A percentile compares a stretch with the other conserved stretches of the same genome.
Conservation (phyloP, 2,888 invertebrate species). For the Lasioglossum vierecki region DNA sequence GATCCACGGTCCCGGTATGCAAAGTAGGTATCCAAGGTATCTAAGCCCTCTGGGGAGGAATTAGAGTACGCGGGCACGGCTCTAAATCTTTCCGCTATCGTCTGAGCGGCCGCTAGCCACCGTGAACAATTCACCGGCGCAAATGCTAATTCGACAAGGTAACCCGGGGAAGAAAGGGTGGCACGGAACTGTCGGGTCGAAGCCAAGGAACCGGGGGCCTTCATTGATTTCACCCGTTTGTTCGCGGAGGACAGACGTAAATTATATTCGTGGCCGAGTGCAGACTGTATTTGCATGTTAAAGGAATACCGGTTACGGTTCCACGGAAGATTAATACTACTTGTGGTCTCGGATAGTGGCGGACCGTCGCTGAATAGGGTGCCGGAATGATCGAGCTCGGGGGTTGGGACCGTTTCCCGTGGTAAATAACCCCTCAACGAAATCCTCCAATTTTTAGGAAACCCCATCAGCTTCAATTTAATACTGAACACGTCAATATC, state of each 20-base stretch:
- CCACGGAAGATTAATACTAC: slow-evolving; percentile 48
- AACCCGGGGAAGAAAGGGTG: slow-evolving; percentile 36
- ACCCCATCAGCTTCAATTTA: not conserved
- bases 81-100: slow-evolving; percentile 52
- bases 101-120: slow-evolving; percentile 12
- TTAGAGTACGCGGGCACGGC: slow-evolving; percentile 7
- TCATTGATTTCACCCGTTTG: slow-evolving; percentile 65
- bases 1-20: not conserved
- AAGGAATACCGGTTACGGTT: slow-evolving; percentile 36
- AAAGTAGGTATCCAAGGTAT: slow-evolving; percentile 1
- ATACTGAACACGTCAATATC: too few relatives aligned
- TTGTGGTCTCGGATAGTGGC: slow-evolving; percentile 17
- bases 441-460: not conserved
- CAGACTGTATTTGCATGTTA: slow-evolving; percentile 59
- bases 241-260: slow-evolving; percentile 62
- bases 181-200: slow-evolving; percentile 28
- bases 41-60: not conserved
- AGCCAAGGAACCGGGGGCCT: slow-evolving; percentile 45
- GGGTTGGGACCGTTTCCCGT: not conserved
- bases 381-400: not conserved
- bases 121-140: slow-evolving; percentile 46
- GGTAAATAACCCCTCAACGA: slow-evolving; percentile 9
- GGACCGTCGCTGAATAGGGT: slow-evolving; percentile 5
- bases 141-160: slow-evolving; percentile 65
- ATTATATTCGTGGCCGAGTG: slow-evolving; percentile 60